Evolutionary conservation across 2,888 invertebrate species (phyloP).

Genomic region (Allolobophora icterica): DNA sequence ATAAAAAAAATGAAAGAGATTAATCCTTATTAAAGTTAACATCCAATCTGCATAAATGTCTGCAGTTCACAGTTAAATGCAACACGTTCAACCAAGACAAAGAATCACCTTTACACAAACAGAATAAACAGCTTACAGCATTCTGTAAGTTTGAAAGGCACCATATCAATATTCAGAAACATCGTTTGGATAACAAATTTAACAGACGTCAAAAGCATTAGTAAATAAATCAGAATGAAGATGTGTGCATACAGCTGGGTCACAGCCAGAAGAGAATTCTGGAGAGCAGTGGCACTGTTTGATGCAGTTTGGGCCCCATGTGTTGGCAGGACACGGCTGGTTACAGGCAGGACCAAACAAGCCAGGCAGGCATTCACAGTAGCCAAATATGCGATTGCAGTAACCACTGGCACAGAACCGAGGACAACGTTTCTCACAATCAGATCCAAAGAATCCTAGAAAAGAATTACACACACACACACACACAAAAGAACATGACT

Average conservation of each 20-base stretch:
- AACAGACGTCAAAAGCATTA: neutral
- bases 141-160: neutral
- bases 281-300: slow-evolving; percentile 60
- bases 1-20: neutral
- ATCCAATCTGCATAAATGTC: neutral
- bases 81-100: neutral
- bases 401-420: slow-evolving; percentile 63
- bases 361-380: slow-evolving; percentile 64
- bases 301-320: slow-evolving; percentile 80
- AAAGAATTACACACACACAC: slow-evolving; percentile 29
- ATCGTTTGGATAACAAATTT: neutral
- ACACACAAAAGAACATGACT: too few relatives aligned
- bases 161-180: neutral
- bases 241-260: slow-evolving; percentile 58
- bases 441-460: slow-evolving; percentile 60
- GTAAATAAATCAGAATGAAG: neutral
- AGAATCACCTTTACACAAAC: neutral
- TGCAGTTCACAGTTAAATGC: too few relatives aligned
- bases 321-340: slow-evolving; percentile 82
- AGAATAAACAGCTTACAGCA: neutral
- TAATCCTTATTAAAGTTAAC: neutral
- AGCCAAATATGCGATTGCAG: slow-evolving; percentile 65
- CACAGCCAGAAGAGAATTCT: slow-evolving; percentile 61
- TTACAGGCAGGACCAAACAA: slow-evolving; percentile 78
- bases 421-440: slow-evolving; percentile 63